Conservation (phyloP, 2,113 vertebrate species). For the Gavialis gangeticus region DNA sequence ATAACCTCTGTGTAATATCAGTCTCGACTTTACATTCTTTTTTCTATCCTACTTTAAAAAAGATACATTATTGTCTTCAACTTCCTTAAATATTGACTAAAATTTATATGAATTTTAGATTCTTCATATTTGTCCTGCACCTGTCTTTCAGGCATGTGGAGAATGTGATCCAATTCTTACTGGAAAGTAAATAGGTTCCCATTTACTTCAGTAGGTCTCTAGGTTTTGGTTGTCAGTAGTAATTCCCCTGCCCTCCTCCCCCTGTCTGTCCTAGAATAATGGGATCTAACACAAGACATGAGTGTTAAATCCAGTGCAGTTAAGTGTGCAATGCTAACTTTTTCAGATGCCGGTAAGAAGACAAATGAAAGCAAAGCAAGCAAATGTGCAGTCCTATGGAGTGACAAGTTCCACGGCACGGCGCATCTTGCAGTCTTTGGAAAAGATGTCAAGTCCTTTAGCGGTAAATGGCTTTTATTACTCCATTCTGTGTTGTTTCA, state of each 20-base stretch:
- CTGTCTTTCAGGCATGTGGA: background rate
- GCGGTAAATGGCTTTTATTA: slow-evolving; percentile 81
- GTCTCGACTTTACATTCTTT: background rate
- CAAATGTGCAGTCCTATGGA: slow-evolving; percentile 87
- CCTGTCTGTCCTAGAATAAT: rapidly evolving
- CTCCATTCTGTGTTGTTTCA: background rate
- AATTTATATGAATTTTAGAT: too few species aligned
- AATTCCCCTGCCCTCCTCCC: background rate
- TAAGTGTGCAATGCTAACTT: slow-evolving; percentile 10
- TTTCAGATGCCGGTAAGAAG: slow-evolving; percentile 90
- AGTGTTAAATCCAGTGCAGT: rapidly evolving
- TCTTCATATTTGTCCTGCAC: background rate
- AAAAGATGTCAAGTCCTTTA: slow-evolving; percentile 97
- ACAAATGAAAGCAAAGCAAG: slow-evolving; percentile 94
- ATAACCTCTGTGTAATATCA: background rate
- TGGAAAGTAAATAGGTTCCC: background rate
- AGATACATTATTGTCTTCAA: background rate
- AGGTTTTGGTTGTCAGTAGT: background rate
- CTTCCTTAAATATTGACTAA: background rate
- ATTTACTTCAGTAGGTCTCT: background rate
- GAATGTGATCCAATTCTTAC: background rate
- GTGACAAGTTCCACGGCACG: slow-evolving; percentile 95
- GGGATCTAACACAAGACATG: background rate
- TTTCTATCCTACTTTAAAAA: background rate
- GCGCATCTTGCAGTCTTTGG: slow-evolving; percentile 94